phyloP scores from a whole-genome alignment of 2,888 invertebrate genomes.

The Lasioglossum marginatum region DNA sequence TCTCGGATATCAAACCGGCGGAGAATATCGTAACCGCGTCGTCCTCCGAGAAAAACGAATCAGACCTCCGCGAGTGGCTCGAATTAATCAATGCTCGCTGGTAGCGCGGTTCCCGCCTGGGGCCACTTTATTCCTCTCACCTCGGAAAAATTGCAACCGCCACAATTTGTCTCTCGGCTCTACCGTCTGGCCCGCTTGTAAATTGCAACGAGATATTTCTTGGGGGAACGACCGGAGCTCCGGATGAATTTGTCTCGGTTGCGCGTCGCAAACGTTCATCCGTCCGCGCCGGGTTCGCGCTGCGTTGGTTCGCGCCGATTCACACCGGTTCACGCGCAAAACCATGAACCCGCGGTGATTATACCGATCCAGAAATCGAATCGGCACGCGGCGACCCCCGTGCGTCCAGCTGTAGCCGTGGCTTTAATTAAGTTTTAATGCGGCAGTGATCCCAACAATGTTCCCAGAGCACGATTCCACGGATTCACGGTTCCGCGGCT shows the following conservation, averaged over 20 bases:
- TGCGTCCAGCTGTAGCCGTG: neutral
- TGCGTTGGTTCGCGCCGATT: neutral
- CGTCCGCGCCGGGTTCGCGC: neutral
- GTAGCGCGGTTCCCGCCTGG: slow-evolving; percentile 25
- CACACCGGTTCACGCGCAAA: neutral
- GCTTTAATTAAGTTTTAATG: slow-evolving; percentile 39
- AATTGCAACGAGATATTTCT: slow-evolving; percentile 61
- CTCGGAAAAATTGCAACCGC: slow-evolving; percentile 58
- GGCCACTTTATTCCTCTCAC: slow-evolving; percentile 52
- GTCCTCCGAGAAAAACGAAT: slow-evolving; percentile 11
- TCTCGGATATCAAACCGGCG: neutral
- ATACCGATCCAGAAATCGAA: slow-evolving; percentile 14
- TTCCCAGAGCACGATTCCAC: slow-evolving; percentile 1
- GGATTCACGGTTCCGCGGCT: slow-evolving; percentile 14
- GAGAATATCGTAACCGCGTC: neutral
- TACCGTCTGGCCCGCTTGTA: slow-evolving; percentile 38
- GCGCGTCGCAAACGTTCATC: slow-evolving; percentile 9
- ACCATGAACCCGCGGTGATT: neutral
- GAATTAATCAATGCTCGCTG: slow-evolving; percentile 62
- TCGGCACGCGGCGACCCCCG: neutral
- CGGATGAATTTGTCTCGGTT: slow-evolving; percentile 50
- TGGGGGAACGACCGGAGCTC: slow-evolving; percentile 45
- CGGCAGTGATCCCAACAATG: slow-evolving; percentile 20
- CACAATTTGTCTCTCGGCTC: slow-evolving; percentile 54
- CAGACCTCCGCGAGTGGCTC: slow-evolving; percentile 25